Evolutionary conservation across 2,888 invertebrate genomes (phyloP).

Genomic region (Yponomeuta plumbellus): DNA sequence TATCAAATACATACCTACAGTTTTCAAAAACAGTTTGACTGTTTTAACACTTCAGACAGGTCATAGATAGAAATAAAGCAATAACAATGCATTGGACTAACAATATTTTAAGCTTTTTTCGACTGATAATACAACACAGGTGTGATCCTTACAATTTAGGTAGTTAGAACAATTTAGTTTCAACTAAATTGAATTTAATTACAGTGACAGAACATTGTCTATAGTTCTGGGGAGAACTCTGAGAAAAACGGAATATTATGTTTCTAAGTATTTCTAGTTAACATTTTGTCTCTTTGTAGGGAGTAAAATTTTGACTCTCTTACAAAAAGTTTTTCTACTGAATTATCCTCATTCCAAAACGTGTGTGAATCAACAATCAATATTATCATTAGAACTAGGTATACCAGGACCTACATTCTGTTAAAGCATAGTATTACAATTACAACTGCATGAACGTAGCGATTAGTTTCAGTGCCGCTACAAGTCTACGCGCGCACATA

Average conservation of each 20-base stretch:
- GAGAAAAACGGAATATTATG: not conserved
- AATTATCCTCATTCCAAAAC: not conserved
- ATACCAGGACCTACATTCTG: too few relatives aligned
- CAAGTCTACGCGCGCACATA: too few relatives aligned
- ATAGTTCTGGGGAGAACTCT: not conserved
- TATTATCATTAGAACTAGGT: not conserved
- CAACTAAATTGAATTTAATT: too few relatives aligned
- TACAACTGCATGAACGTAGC: too few relatives aligned
- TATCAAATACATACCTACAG: slow-evolving; percentile 31
- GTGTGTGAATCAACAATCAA: not conserved
- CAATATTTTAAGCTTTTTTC: too few relatives aligned
- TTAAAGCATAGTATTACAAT: too few relatives aligned
- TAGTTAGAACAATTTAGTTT: too few relatives aligned
- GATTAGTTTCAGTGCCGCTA: too few relatives aligned
- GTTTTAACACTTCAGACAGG: slow-evolving; percentile 19
- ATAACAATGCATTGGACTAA: not conserved
- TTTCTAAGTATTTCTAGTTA: not conserved
- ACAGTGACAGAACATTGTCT: too few relatives aligned
- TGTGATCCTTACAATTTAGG: too few relatives aligned
- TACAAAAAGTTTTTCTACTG: not conserved
- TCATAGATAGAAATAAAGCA: not conserved
- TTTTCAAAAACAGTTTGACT: slow-evolving; percentile 39
- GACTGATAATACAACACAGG: too few relatives aligned
- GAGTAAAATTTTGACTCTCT: not conserved
- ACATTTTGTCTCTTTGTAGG: not conserved